phyloP scores from a whole-genome alignment of 2,113 vertebrate species.

The Hylia prasina region DNA sequence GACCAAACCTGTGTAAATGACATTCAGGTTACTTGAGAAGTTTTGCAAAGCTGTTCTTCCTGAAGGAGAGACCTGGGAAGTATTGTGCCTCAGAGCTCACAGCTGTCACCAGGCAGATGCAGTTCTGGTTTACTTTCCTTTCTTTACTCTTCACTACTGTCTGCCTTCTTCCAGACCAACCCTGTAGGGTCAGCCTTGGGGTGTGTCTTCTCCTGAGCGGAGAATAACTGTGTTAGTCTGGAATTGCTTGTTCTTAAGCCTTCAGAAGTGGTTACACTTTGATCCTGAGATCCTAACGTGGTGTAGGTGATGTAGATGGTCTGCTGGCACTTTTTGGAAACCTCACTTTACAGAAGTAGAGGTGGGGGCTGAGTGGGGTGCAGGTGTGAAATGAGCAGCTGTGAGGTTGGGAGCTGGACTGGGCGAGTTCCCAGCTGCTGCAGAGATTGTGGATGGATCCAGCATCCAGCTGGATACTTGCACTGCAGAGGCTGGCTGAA shows the following conservation, averaged over 20 bases:
- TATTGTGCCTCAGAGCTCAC: background rate
- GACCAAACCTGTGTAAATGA: background rate
- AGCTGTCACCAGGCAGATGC: background rate
- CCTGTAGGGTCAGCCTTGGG: background rate
- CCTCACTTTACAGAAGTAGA: background rate
- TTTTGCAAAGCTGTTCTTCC: background rate
- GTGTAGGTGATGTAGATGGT: background rate
- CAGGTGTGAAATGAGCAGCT: background rate
- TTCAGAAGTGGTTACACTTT: background rate
- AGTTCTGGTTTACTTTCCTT: background rate
- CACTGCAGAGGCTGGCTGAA: background rate
- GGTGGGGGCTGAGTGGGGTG: background rate
- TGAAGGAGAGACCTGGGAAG: background rate
- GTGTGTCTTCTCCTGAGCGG: background rate
- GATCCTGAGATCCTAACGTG: background rate
- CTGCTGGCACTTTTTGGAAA: background rate
- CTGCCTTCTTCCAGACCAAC: background rate
- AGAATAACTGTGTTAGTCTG: background rate
- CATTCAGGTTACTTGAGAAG: background rate
- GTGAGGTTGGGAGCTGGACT: background rate
- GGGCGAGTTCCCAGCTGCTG: background rate
- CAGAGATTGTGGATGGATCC: rapidly evolving
- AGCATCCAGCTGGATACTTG: background rate
- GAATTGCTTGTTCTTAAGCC: background rate
- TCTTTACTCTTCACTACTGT: background rate